Base-by-base conservation (phyloP, 2,888 invertebrate genomes). In the Cheilosia pagana region DNA sequence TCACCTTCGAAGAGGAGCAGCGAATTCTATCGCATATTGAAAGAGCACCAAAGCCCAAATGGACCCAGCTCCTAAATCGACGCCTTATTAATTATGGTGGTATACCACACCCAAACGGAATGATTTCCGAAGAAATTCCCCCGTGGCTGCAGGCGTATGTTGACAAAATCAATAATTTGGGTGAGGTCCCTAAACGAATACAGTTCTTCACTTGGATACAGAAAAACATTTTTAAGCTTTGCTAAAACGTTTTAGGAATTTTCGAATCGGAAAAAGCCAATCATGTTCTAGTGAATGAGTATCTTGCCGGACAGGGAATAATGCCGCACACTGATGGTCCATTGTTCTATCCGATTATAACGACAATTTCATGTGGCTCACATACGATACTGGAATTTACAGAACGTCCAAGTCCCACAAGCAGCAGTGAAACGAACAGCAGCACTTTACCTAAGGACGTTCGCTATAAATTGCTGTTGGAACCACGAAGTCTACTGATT, bases 11-110 rank as follows among this genome's bases (percentile, higher is more conserved):
- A 48, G 96, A 97, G 89, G 96, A 97, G 90, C 92, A 93, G 63
- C 91, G 93, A 25, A 94, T 99, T 82, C 89, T 98, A 57, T 93
- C 94, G 41, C 93, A 95, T 87, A 95, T 99, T 25, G 95, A 97
- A 89, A 92, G 93, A 45, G 95, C 95, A 10, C 99, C 99, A 90
- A 96, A 94, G 88, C 98, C 99, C 8, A 98, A 98, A 92, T 99
- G 99, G 99, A 98, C 98, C 1, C 96, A 96, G 89, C 93, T 99
- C 48, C 94, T 96, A 21, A 96, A 98, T 90, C 94, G 99, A 87
- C 94, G 98, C 86, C 93, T 99, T n/a, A 98, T 99, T 90, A 99
- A 99, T 91, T 99, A 99, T 95, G 99, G 99, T 25, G 99, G 99
- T 0, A 93, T 98, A 72, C 98, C 99, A 0, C 98, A 98, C 90